Evolutionary conservation across 2,888 invertebrate genomes (phyloP).

Genomic region (Parthenolecanium corni): DNA sequence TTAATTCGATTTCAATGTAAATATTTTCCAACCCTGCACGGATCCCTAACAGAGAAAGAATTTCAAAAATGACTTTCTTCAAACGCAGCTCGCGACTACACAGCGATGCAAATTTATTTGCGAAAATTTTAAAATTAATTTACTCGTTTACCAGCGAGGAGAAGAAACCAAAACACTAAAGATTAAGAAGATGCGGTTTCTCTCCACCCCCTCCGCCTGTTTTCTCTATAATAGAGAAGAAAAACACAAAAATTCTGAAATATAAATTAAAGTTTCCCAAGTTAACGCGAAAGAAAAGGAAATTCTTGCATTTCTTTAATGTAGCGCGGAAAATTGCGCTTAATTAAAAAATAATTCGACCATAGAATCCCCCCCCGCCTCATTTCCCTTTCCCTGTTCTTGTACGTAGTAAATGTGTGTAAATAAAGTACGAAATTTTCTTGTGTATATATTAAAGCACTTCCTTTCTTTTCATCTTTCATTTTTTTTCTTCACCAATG

Average conservation of each 20-base stretch:
- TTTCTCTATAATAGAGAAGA: neutral
- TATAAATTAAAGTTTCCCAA: neutral
- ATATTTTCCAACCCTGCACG: too few relatives aligned
- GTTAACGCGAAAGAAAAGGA: neutral
- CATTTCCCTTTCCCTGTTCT: too few relatives aligned
- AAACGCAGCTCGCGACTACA: too few relatives aligned
- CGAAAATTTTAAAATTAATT: neutral
- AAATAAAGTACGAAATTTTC: too few relatives aligned
- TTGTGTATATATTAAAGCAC: too few relatives aligned
- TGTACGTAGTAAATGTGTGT: too few relatives aligned
- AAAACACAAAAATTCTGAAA: neutral
- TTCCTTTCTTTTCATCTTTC: neutral
- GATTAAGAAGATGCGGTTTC: neutral
- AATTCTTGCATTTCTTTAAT: too few relatives aligned
- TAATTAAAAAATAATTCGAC: constrained; percentile 4
- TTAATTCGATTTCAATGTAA: too few relatives aligned
- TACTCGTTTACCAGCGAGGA: neutral
- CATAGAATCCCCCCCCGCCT: neutral
- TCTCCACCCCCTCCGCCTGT: too few relatives aligned
- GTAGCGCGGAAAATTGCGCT: neutral
- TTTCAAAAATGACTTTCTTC: too few relatives aligned
- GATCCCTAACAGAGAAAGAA: too few relatives aligned
- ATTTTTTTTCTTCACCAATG: neutral
- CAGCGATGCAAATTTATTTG: neutral
- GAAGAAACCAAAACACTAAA: neutral